phyloP scores from a whole-genome alignment of 2,113 vertebrate species.

The Oenanthe oenanthe region DNA sequence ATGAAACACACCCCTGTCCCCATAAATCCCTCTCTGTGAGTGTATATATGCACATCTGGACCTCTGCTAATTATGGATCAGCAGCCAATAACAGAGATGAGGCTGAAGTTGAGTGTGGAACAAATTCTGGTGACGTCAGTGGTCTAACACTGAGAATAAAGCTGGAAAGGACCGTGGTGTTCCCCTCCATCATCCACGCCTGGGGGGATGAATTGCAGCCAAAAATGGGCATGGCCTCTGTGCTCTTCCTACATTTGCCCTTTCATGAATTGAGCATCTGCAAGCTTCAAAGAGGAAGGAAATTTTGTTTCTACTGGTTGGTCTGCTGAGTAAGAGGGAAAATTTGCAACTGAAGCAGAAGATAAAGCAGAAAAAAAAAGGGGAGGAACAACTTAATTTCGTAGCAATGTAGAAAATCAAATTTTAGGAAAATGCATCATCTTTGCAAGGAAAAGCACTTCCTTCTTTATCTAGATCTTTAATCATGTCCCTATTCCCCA shows the following conservation, averaged over 20 bases:
- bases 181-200: accelerated
- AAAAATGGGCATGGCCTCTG: neutral
- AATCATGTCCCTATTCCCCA: neutral
- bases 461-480: neutral
- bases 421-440: slow-evolving; percentile 25
- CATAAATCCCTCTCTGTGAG: neutral
- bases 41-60: accelerated
- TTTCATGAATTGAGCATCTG: slow-evolving; percentile 9
- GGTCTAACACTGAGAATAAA: neutral
- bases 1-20: neutral
- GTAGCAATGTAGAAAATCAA: neutral
- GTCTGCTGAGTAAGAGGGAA: slow-evolving; percentile 41
- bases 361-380: neutral
- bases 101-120: neutral
- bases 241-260: neutral
- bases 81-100: neutral
- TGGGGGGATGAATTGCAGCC: neutral
- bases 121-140: neutral
- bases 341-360: slow-evolving; percentile 54
- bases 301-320: slow-evolving; percentile 27
- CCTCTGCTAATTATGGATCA: neutral
- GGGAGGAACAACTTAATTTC: neutral
- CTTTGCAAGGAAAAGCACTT: slow-evolving; percentile 17
- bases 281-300: slow-evolving; percentile 53
- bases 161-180: neutral